Evolutionary conservation across 2,888 invertebrate genomes (phyloP).

Genomic region (Cyclophora punctaria): DNA sequence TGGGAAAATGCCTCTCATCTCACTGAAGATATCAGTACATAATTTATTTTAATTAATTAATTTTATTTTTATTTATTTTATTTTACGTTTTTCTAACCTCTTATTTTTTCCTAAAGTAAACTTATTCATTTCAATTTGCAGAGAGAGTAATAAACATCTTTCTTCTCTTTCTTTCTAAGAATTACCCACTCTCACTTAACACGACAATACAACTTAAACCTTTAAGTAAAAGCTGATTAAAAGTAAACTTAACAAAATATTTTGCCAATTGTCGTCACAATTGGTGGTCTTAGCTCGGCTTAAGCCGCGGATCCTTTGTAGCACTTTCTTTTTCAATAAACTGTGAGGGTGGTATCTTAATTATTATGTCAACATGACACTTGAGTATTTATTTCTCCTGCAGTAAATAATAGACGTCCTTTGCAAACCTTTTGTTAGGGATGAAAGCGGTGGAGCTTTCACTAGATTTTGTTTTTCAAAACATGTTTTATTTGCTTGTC

Average conservation of each 20-base stretch:
- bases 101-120: too few relatives aligned
- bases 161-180: slow-evolving; percentile 5
- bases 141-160: background rate
- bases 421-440: background rate
- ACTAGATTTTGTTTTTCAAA: slow-evolving; percentile 1
- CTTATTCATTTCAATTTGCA: too few relatives aligned
- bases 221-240: slow-evolving; percentile 36
- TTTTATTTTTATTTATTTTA: too few relatives aligned
- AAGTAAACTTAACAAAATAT: slow-evolving; percentile 57
- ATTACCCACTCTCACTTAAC: slow-evolving; percentile 27
- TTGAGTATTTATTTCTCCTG: slow-evolving; percentile 17
- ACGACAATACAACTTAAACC: slow-evolving; percentile 37
- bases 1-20: too few relatives aligned
- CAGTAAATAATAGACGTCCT: slow-evolving; percentile 6
- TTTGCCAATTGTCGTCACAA: slow-evolving; percentile 65
- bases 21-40: too few relatives aligned
- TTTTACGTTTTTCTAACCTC: too few relatives aligned
- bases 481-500: too few relatives aligned
- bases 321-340: slow-evolving; percentile 48
- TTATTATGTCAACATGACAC: slow-evolving; percentile 63
- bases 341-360: slow-evolving; percentile 43
- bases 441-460: slow-evolving; percentile 9
- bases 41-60: too few relatives aligned
- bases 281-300: slow-evolving; percentile 56
- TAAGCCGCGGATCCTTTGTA: slow-evolving; percentile 24